Evolutionary conservation across 2,888 invertebrate species (phyloP).

Genomic region (Drosophila anceps): DNA sequence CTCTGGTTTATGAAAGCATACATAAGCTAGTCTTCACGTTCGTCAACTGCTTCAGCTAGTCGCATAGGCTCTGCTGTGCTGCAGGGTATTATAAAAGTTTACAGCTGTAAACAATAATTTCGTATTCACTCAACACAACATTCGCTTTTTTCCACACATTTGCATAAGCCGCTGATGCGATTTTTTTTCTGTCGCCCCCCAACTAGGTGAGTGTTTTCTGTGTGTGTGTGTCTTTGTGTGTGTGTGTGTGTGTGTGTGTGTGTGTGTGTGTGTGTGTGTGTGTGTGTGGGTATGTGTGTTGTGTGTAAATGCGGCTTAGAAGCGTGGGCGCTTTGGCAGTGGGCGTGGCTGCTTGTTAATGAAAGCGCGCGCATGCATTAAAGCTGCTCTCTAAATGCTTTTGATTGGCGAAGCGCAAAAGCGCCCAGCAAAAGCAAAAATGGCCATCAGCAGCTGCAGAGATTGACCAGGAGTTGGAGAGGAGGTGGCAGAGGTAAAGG

Average conservation of each 20-base stretch:
- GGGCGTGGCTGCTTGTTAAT: constrained; percentile 73
- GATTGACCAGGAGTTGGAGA: neutral
- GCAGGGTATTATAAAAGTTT: constrained; percentile 65
- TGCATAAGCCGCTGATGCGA: constrained; percentile 81
- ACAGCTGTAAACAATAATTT: constrained; percentile 81
- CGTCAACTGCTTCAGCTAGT: neutral
- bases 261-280: constrained; percentile 28
- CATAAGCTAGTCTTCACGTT: neutral
- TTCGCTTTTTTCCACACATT: constrained; percentile 69
- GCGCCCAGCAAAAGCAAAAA: constrained; percentile 58
- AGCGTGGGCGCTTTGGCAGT: constrained; percentile 28
- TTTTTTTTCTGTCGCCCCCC: constrained; percentile 58
- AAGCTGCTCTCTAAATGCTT: constrained; percentile 77
- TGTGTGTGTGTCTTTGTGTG: constrained; percentile 26
- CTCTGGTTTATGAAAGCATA: neutral
- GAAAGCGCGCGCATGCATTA: constrained; percentile 81
- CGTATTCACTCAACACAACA: constrained; percentile 80
- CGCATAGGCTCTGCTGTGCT: neutral
- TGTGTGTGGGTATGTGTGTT: constrained; percentile 32
- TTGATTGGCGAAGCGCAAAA: constrained; percentile 79
- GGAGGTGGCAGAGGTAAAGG: neutral
- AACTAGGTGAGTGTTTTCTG: constrained; percentile 28
- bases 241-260: constrained; percentile 28
- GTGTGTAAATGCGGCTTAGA: constrained; percentile 74
- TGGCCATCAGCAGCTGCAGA: constrained; percentile 29